Evolutionary conservation across 1,140 invertebrate genomes (phyloP).

Genomic region (Pectinophora gossypiella): DNA sequence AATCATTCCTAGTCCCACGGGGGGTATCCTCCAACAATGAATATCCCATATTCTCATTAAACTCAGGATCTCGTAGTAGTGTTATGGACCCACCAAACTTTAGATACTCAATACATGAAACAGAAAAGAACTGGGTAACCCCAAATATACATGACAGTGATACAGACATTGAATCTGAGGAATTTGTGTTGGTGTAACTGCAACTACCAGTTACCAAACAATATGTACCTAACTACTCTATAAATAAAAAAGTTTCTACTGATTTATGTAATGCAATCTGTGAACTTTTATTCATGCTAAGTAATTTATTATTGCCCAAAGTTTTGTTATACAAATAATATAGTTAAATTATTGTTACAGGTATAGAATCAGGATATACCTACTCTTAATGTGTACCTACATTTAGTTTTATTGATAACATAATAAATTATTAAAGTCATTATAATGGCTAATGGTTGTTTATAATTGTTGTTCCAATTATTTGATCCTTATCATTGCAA

Average conservation of each 20-base stretch:
- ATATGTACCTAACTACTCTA: not conserved
- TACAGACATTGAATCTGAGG: slow-evolving; percentile 82
- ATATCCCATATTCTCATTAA: slow-evolving; percentile 89
- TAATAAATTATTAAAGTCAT: not conserved
- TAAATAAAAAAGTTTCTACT: not conserved
- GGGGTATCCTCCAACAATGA: slow-evolving; percentile 78
- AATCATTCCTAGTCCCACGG: slow-evolving; percentile 77
- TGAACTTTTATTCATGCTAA: not conserved
- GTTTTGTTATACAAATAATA: not conserved
- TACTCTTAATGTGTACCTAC: not conserved
- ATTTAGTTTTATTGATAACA: not conserved
- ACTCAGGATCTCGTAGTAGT: slow-evolving; percentile 80
- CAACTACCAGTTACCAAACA: slow-evolving; percentile 9
- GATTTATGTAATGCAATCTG: not conserved
- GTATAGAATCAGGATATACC: not conserved
- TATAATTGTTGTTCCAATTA: too few species aligned
- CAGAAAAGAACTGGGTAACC: slow-evolving; percentile 64
- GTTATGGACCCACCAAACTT: slow-evolving; percentile 74
- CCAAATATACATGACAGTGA: slow-evolving; percentile 77
- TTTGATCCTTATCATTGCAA: too few species aligned
- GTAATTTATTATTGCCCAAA: not conserved
- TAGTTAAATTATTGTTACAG: not conserved
- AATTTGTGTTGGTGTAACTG: slow-evolving; percentile 80
- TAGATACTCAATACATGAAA: slow-evolving; percentile 74
- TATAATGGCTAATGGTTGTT: too few species aligned